Conservation (phyloP, 2,113 vertebrate genomes). For the Muntiacus muntjak region DNA sequence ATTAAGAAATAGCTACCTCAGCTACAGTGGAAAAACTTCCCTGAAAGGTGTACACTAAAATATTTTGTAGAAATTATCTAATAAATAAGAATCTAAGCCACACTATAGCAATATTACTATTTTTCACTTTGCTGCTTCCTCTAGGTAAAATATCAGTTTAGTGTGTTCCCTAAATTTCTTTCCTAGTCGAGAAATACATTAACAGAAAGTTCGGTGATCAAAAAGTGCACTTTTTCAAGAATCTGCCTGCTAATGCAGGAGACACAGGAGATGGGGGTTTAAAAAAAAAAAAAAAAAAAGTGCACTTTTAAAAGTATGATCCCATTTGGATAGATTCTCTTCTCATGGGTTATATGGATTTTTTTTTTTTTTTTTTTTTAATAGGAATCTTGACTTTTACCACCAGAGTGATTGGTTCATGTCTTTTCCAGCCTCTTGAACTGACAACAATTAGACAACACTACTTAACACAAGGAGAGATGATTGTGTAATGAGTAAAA, state of each 20-base stretch:
- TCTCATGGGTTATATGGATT: not conserved
- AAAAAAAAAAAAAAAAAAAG: too few species aligned
- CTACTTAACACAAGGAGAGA: not conserved
- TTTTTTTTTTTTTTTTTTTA: not conserved
- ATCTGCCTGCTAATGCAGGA: too few species aligned
- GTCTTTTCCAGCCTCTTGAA: not conserved
- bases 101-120: not conserved
- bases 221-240: not conserved
- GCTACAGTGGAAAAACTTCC: not conserved
- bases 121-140: not conserved
- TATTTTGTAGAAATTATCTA: not conserved
- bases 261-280: too few species aligned
- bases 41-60: not conserved
- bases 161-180: not conserved
- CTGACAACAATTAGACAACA: not conserved
- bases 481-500: not conserved
- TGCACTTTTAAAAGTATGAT: not conserved
- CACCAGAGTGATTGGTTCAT: not conserved
- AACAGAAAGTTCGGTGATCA: not conserved
- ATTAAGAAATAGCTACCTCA: not conserved
- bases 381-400: not conserved
- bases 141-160: not conserved
- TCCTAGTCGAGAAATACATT: not conserved
- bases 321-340: not conserved
- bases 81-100: not conserved